phyloP scores from a whole-genome alignment of 2,888 invertebrate genomes.

The Callyntrura guangdongensis region DNA sequence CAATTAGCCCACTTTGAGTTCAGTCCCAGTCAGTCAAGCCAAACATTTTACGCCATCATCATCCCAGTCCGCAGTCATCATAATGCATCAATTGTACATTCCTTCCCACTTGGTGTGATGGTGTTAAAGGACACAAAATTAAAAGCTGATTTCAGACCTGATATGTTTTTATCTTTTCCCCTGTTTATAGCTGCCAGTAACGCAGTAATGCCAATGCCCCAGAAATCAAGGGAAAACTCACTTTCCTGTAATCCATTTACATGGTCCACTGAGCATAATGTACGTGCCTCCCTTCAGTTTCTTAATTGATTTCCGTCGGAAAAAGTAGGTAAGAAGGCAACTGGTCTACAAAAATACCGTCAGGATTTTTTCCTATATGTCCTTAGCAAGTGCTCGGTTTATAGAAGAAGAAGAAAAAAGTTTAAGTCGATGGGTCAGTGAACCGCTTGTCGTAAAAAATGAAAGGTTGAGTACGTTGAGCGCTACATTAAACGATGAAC shows the following conservation, averaged over 20 bases:
- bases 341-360: neutral
- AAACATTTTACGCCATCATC: constrained; percentile 6
- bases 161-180: neutral
- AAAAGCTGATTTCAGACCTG: constrained; percentile 43
- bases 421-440: constrained; percentile 24
- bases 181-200: too few species aligned
- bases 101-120: neutral
- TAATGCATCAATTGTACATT: neutral
- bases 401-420: neutral
- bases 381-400: neutral
- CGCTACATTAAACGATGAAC: too few species aligned
- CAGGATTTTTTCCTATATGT: too few species aligned
- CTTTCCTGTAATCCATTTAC: neutral
- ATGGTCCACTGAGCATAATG: neutral
- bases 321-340: constrained; percentile 19
- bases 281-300: neutral
- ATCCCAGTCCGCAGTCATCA: neutral
- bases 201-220: too few species aligned
- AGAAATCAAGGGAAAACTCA: too few species aligned
- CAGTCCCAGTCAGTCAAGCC: constrained; percentile 1
- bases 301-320: constrained; percentile 32
- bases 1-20: neutral
- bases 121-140: neutral
- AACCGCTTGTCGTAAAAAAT: neutral
- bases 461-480: too few species aligned